Percentiles rank a stretch among this genome's conserved stretches.
phyloP scores from a whole-genome alignment of 2,113 vertebrate species.

The Nettapus auritus region DNA sequence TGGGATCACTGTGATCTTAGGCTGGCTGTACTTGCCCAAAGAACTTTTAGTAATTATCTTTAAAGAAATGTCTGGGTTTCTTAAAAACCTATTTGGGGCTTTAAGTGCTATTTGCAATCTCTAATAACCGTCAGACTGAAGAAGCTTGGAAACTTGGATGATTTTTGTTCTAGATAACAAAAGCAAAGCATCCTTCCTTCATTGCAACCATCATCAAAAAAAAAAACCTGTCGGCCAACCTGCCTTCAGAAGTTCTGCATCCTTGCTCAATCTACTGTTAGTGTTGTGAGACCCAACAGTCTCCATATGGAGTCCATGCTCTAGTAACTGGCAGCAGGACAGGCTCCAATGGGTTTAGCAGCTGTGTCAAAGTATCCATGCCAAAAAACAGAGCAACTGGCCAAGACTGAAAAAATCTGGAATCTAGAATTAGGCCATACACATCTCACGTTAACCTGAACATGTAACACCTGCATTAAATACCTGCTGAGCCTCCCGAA shows the following conservation, averaged over 20 bases:
- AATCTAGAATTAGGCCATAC: not conserved
- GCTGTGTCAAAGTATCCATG: not conserved
- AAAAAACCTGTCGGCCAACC: not conserved
- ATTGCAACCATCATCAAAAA: not conserved
- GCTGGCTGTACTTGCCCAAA: not conserved
- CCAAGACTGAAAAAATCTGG: not conserved
- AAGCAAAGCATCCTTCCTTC: not conserved
- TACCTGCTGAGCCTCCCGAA: not conserved
- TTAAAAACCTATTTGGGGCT: not conserved
- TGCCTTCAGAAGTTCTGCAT: not conserved
- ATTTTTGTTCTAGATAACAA: not conserved
- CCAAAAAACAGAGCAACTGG: not conserved
- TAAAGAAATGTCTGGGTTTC: not conserved
- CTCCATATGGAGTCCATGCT: not conserved
- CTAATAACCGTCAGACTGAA: not conserved
- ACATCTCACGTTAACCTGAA: not conserved
- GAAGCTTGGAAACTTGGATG: not conserved
- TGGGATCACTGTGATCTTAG: not conserved
- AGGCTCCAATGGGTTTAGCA: not conserved
- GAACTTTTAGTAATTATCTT: not conserved
- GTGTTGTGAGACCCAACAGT: not conserved
- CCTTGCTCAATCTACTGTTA: not conserved
- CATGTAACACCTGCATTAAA: not conserved
- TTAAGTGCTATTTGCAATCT: not conserved
- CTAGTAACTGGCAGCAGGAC: not conserved